Evolutionary conservation across 2,888 invertebrate genomes (phyloP).

Genomic region (Leptothorax acervorum): DNA sequence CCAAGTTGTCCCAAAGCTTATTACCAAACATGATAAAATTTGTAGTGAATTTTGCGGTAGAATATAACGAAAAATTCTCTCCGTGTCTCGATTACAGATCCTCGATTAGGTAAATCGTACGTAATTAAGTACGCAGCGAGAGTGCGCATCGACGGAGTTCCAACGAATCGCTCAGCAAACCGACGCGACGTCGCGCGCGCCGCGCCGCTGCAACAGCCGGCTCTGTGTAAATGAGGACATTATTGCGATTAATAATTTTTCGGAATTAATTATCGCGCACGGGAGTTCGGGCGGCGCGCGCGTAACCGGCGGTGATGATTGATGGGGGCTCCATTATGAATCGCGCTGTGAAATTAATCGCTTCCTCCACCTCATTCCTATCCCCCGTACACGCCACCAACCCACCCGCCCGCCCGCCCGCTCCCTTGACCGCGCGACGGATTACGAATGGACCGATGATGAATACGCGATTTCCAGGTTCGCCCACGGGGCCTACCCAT

Average conservation of each 20-base stretch:
- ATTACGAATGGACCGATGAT: slow-evolving; percentile 77
- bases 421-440: slow-evolving; percentile 73
- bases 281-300: slow-evolving; percentile 64
- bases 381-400: slow-evolving; percentile 54
- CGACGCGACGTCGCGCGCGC: slow-evolving; percentile 55
- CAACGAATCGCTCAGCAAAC: slow-evolving; percentile 68
- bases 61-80: too few species aligned
- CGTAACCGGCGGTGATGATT: slow-evolving; percentile 80
- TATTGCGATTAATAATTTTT: slow-evolving; percentile 82
- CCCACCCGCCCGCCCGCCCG: slow-evolving; percentile 58
- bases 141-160: slow-evolving; percentile 50
- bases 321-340: slow-evolving; percentile 82
- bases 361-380: slow-evolving; percentile 60
- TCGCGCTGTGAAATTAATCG: slow-evolving; percentile 82
- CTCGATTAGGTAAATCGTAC: slow-evolving; percentile 71
- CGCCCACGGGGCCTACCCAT: slow-evolving; percentile 53
- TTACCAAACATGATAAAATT: too few species aligned
- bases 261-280: slow-evolving; percentile 81
- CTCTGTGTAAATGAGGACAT: slow-evolving; percentile 77
- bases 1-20: too few species aligned
- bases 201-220: slow-evolving; percentile 58
- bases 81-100: slow-evolving; percentile 27
- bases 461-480: slow-evolving; percentile 78
- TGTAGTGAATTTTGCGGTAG: too few species aligned
- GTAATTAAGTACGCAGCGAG: slow-evolving; percentile 60